Evolutionary conservation across 2,888 invertebrate genomes (phyloP).

Genomic region (Microplitis deprimator): DNA sequence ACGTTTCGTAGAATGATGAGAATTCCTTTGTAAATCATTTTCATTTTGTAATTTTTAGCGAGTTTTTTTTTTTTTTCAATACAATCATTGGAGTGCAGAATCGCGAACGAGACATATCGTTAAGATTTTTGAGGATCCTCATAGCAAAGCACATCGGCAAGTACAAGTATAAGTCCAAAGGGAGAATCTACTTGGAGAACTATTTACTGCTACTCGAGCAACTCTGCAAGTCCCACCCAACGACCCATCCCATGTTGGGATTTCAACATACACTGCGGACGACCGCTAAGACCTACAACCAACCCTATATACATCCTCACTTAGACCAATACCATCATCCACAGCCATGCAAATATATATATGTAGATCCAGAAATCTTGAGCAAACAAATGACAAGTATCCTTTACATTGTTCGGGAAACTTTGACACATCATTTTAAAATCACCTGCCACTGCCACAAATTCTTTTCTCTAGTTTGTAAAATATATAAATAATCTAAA

Average conservation of each 20-base stretch:
- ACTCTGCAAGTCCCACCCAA: constrained; percentile 22
- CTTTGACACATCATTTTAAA: not conserved
- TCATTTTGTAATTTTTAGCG: too few relatives aligned
- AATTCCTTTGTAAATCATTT: too few relatives aligned
- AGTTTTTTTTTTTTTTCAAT: not conserved
- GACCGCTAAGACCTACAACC: constrained; percentile 32
- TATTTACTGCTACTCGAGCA: constrained; percentile 30
- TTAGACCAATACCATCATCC: not conserved
- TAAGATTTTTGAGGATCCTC: constrained; percentile 9
- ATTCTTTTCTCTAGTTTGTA: not conserved
- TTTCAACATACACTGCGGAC: constrained; percentile 32
- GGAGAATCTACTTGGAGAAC: constrained; percentile 22
- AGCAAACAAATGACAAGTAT: not conserved
- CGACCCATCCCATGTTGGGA: constrained; percentile 27
- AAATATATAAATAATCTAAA: not conserved
- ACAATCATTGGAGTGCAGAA: not conserved
- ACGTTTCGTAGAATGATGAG: too few relatives aligned
- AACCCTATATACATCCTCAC: not conserved
- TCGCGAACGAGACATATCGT: not conserved
- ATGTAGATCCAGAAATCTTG: not conserved
- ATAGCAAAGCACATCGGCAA: not conserved
- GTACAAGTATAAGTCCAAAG: constrained; percentile 18
- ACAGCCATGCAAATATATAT: not conserved
- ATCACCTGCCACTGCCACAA: constrained; percentile 2
- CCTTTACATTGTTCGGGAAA: not conserved